Conservation (phyloP, 2,888 invertebrate genomes). For the Lycophotia porphyrea region DNA sequence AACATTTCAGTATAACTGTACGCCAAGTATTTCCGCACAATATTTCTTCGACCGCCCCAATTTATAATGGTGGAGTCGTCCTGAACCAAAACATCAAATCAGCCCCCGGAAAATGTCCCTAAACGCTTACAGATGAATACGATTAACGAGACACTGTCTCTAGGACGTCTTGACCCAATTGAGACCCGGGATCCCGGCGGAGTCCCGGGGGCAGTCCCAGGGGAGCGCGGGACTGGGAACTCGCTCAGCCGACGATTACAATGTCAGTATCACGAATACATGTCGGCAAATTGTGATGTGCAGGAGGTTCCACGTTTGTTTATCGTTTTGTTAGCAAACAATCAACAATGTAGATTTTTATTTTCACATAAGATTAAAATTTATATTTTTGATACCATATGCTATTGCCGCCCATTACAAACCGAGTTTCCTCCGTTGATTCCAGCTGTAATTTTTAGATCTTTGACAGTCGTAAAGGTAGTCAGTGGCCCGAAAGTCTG, state of each 20-base stretch:
- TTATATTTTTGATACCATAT: not conserved
- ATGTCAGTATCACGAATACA: constrained; percentile 33
- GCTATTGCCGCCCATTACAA: too few species aligned
- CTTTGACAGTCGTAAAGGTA: too few species aligned
- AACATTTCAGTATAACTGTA: constrained; percentile 12
- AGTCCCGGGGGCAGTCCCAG: constrained; percentile 10
- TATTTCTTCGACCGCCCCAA: constrained; percentile 31
- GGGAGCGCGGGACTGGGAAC: constrained; percentile 17
- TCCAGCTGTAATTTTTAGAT: too few species aligned
- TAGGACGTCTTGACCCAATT: constrained; percentile 62
- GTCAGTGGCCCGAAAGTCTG: too few species aligned
- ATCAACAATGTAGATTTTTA: not conserved
- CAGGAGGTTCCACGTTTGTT: not conserved
- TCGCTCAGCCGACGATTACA: constrained; percentile 44
- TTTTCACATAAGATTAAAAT: not conserved
- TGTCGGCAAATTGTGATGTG: constrained; percentile 18
- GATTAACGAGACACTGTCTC: constrained; percentile 60
- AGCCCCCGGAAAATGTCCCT: constrained; percentile 48
- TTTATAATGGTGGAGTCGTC: constrained; percentile 34
- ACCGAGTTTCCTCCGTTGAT: too few species aligned
- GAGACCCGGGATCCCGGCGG: constrained; percentile 25
- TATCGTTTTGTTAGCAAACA: not conserved
- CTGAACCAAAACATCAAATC: constrained; percentile 49
- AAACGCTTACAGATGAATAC: constrained; percentile 65
- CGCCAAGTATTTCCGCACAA: constrained; percentile 1